phyloP scores from a whole-genome alignment of 2,113 vertebrate species.

The Rhombomys opimus region DNA sequence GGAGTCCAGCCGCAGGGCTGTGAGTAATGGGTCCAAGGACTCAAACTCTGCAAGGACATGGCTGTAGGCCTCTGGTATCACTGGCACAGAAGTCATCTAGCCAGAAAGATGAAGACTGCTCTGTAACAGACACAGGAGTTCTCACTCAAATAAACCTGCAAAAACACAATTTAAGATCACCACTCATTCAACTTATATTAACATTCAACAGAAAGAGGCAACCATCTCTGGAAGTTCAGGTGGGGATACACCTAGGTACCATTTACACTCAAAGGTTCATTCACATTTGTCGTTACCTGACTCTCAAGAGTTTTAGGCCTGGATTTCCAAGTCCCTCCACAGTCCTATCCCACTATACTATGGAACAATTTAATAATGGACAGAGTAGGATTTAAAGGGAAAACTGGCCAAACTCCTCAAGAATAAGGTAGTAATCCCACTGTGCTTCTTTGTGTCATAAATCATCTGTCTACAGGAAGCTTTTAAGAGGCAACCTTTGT shows the following conservation, averaged over 20 bases:
- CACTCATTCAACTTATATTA: neutral
- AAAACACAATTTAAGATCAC: slow-evolving; percentile 61
- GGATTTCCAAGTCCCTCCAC: neutral
- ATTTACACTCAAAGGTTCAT: neutral
- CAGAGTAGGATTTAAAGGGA: neutral
- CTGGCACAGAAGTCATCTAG: slow-evolving; percentile 88
- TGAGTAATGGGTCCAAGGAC: slow-evolving; percentile 93
- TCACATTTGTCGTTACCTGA: neutral
- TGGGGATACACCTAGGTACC: neutral
- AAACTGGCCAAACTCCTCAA: neutral
- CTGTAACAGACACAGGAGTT: neutral
- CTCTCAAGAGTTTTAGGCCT: neutral
- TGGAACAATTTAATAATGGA: neutral
- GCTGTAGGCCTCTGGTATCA: slow-evolving; percentile 90
- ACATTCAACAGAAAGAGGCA: neutral
- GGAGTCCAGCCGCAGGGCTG: slow-evolving; percentile 95
- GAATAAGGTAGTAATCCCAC: neutral
- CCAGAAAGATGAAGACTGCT: neutral
- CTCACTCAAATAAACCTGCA: slow-evolving; percentile 44
- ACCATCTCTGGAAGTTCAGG: neutral
- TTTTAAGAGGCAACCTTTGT: slow-evolving; percentile 27
- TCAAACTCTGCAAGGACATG: slow-evolving; percentile 96
- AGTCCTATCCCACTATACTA: neutral
- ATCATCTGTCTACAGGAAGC: slow-evolving; percentile 16
- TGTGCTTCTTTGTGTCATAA: slow-evolving; percentile 21